Evolutionary conservation across 64 coral and sea anemone species (phyloP).

Genomic region (Orbicella faveolata): DNA sequence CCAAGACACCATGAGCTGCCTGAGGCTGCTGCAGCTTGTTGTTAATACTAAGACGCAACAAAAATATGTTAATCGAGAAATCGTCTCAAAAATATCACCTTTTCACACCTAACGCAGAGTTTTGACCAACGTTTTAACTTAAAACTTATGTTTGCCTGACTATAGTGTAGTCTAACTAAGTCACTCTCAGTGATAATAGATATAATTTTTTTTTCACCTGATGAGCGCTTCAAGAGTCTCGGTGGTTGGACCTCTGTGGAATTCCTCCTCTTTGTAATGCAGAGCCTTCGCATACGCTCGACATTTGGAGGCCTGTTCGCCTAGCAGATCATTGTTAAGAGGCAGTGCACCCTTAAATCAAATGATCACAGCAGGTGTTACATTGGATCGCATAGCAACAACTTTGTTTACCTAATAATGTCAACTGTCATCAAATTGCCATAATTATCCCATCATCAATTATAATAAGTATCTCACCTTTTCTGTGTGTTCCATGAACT

Average conservation of each 20-base stretch:
- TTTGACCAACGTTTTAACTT: no score
- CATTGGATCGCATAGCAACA: neutral
- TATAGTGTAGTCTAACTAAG: no score
- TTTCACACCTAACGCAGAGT: no score
- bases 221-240: conserved; percentile 93
- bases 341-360: conserved; percentile 78
- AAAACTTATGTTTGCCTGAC: no score
- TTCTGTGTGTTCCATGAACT: conserved; percentile 98
- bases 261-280: conserved; percentile 99
- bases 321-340: conserved; percentile 83
- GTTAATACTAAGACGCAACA: conserved; percentile 33
- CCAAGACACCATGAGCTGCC: conserved; percentile 91
- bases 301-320: conserved; percentile 94
- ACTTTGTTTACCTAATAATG: no score
- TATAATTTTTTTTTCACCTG: conserved; percentile 38
- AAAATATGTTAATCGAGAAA: no score
- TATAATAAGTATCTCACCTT: conserved; percentile 39
- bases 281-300: conserved; percentile 98
- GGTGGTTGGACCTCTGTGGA: conserved; percentile 84
- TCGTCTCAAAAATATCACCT: no score
- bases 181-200: no score
- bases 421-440: no score
- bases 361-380: neutral
- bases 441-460: no score
- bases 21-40: conserved; percentile 96